Conservation (phyloP, 1,140 invertebrate species). For the Bombus superbus region DNA sequence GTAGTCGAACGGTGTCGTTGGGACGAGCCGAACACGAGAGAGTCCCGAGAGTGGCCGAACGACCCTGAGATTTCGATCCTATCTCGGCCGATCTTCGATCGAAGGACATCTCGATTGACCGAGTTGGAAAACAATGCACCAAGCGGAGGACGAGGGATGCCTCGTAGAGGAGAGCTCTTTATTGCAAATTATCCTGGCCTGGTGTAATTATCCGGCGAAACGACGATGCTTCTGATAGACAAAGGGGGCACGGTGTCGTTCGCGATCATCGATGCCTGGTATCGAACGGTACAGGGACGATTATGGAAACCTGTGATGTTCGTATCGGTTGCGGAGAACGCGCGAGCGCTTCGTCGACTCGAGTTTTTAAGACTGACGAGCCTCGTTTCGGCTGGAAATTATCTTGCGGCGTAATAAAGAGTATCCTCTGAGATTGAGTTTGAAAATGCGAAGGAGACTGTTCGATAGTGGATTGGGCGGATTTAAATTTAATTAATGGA, state of each 20-base stretch:
- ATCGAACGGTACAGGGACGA: constrained; percentile 34
- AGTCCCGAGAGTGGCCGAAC: constrained; percentile 52
- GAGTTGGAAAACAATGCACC: constrained; percentile 72
- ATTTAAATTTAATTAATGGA: background rate
- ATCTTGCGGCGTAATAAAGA: no score
- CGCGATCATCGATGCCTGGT: constrained; percentile 36
- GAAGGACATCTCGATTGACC: constrained; percentile 76
- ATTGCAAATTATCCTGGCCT: constrained; percentile 64
- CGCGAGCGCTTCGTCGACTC: constrained; percentile 1
- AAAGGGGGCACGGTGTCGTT: constrained; percentile 32
- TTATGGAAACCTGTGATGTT: constrained; percentile 28
- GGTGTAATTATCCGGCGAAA: constrained; percentile 70
- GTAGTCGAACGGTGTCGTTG: constrained; percentile 26
- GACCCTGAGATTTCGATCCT: constrained; percentile 73
- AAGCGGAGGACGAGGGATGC: constrained; percentile 37
- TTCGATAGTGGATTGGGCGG: no score
- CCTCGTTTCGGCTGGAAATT: constrained; percentile 12
- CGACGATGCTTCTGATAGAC: constrained; percentile 65
- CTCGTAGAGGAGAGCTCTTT: constrained; percentile 35
- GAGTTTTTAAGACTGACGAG: constrained; percentile 23
- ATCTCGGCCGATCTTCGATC: constrained; percentile 68
- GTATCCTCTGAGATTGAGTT: background rate
- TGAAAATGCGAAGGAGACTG: background rate
- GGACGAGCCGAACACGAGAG: constrained; percentile 47
- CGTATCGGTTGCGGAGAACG: constrained; percentile 7